A percentile compares a stretch with the other conserved stretches of the same genome.
Evolutionary conservation across 2,113 vertebrate genomes (phyloP).

Genomic region (Onychostoma macrolepis): DNA sequence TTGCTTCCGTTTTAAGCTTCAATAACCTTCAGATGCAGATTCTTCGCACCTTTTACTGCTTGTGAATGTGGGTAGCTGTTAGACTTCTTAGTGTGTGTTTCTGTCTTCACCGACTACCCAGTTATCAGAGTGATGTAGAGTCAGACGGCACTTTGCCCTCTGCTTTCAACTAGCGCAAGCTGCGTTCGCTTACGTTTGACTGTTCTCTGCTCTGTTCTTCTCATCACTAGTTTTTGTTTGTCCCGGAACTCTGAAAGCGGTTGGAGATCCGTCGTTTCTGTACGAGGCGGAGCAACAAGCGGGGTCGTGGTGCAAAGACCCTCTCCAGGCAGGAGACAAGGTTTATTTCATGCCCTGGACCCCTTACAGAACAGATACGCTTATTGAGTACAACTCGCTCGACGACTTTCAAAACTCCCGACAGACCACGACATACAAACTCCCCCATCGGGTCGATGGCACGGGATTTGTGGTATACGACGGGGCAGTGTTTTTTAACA

Average conservation of each 20-base stretch:
- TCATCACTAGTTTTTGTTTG: constrained; percentile 98
- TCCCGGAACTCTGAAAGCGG: constrained; percentile 98
- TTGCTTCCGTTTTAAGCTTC: constrained; percentile 66
- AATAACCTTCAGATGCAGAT: constrained; percentile 70
- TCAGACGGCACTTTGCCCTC: constrained; percentile 50
- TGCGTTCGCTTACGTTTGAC: constrained; percentile 53
- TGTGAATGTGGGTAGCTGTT: constrained; percentile 72
- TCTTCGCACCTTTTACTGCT: constrained; percentile 71
- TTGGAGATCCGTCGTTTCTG: constrained; percentile 95
- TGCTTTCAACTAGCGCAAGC: constrained; percentile 41
- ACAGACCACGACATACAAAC: constrained; percentile 95
- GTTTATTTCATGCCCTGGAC: constrained; percentile 99
- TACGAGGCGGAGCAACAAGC: constrained; percentile 99
- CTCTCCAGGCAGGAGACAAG: constrained; percentile 97
- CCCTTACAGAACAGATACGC: constrained; percentile 95
- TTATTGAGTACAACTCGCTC: constrained; percentile 95
- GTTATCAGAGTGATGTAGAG: constrained; percentile 69
- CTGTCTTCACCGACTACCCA: constrained; percentile 71
- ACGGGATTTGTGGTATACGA: constrained; percentile 99
- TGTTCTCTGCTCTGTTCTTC: constrained; percentile 86
- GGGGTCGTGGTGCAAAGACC: constrained; percentile 99
- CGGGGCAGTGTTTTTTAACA: constrained; percentile 98
- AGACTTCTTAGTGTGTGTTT: constrained; percentile 70
- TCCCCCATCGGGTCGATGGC: constrained; percentile 96
- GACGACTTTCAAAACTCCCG: constrained; percentile 94